Evolutionary conservation across 2,113 vertebrate species (phyloP).

Genomic region (Cephalopholis sonnerati): DNA sequence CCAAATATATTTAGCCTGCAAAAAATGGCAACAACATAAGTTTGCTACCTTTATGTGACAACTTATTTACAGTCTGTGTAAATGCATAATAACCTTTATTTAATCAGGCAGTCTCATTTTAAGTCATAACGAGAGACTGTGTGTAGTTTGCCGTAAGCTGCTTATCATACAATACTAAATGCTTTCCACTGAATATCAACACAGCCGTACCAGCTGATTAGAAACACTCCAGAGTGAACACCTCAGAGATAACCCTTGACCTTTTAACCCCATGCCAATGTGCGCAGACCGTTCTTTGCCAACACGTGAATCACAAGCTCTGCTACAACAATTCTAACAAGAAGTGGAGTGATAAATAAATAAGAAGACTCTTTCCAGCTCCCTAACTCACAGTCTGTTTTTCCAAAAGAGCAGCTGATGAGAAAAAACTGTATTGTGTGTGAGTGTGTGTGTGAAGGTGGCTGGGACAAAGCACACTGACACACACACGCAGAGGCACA

Average conservation of each 20-base stretch:
- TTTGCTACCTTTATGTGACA: background rate
- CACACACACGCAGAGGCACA: conserved; percentile 15
- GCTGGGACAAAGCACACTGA: conserved; percentile 26
- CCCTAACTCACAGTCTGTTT: background rate
- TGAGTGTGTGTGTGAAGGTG: background rate
- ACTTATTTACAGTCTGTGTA: background rate
- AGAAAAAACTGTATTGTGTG: conserved; percentile 18
- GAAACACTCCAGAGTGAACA: background rate
- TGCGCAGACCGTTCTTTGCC: background rate
- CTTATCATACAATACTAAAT: background rate
- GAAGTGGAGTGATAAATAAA: background rate
- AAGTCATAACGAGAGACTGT: too few relatives aligned
- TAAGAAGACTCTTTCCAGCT: background rate
- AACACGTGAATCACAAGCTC: background rate
- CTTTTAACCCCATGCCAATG: conserved; percentile 45
- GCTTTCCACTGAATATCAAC: background rate
- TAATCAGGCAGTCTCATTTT: background rate
- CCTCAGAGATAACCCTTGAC: conserved; percentile 60
- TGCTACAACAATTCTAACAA: background rate
- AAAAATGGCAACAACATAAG: background rate
- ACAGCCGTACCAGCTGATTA: background rate
- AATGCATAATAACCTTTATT: background rate
- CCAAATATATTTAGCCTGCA: background rate
- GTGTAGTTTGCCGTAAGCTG: background rate
- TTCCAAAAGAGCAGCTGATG: conserved; percentile 17